These are phyloP conservation scores for Nettapus auritus DNA, from an alignment of 2,113 vertebrate genomes.

Conservation along the genomic window DNA sequence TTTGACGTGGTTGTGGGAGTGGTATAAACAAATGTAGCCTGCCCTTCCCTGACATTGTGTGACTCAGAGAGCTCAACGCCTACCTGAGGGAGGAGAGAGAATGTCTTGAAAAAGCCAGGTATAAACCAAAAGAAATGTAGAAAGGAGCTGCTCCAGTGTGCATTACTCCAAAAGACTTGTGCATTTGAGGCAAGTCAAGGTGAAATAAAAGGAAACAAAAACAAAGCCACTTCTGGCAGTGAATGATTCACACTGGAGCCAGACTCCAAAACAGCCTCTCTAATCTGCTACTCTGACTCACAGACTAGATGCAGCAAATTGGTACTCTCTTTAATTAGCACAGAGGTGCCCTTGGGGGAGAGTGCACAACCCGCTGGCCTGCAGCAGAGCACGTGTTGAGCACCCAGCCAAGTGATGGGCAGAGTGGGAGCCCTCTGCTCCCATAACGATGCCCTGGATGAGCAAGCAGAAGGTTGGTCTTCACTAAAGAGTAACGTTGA, in stretches of 20 bases:
- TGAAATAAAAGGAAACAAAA: not conserved
- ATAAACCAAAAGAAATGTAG: not conserved
- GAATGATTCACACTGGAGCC: not conserved
- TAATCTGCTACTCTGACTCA: not conserved
- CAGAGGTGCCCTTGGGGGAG: not conserved
- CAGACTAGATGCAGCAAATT: not conserved
- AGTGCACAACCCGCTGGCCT: rapidly evolving
- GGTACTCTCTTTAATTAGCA: not conserved
- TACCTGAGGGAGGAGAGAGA: not conserved
- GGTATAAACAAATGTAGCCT: constrained; percentile 46
- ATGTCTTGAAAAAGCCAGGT: not conserved
- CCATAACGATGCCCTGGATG: rapidly evolving
- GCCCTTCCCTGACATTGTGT: not conserved
- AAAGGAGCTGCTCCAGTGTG: not conserved
- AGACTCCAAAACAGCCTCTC: not conserved
- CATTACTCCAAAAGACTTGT: not conserved
- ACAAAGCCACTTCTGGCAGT: not conserved
- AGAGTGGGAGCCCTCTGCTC: not conserved
- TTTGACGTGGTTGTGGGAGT: constrained; percentile 44
- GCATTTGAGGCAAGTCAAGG: not conserved
- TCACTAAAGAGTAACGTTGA: not conserved
- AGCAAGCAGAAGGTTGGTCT: not conserved
- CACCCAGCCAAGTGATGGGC: too few relatives aligned
- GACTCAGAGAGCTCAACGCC: constrained; percentile 2
- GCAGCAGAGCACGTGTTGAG: not conserved